These are phyloP conservation scores for Uria aalge DNA, from an alignment of 2,113 vertebrate genomes.

Conservation along the genomic window DNA sequence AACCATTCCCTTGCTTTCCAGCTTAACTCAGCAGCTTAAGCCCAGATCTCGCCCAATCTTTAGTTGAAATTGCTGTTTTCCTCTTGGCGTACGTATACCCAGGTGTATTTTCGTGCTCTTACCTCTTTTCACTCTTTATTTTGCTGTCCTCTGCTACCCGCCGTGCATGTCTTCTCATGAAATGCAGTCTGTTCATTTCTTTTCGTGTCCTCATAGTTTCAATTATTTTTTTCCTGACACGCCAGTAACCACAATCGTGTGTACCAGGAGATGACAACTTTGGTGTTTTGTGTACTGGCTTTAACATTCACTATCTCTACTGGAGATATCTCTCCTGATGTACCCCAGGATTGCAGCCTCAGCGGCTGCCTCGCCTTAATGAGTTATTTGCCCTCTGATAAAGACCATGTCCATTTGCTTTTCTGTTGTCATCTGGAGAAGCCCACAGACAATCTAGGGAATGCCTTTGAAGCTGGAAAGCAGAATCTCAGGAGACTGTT, in stretches of 20 bases:
- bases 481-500: background rate
- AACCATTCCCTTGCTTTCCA: background rate
- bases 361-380: background rate
- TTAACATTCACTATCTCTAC: background rate
- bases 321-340: background rate
- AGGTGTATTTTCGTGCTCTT: background rate
- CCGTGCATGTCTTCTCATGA: background rate
- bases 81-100: background rate
- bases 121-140: background rate
- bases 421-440: background rate
- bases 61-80: background rate
- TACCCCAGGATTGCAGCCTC: background rate
- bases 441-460: background rate
- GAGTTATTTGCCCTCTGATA: background rate
- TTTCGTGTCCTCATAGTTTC: background rate
- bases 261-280: background rate
- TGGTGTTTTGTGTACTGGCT: background rate
- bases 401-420: background rate
- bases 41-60: background rate
- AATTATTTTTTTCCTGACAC: background rate
- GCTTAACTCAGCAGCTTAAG: background rate
- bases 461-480: background rate
- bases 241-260: background rate
- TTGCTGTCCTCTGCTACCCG: accelerated
- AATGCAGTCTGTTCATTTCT: background rate